Base-by-base conservation (phyloP, 2,888 invertebrate genomes). In the Callyntrura guangdongensis region DNA sequence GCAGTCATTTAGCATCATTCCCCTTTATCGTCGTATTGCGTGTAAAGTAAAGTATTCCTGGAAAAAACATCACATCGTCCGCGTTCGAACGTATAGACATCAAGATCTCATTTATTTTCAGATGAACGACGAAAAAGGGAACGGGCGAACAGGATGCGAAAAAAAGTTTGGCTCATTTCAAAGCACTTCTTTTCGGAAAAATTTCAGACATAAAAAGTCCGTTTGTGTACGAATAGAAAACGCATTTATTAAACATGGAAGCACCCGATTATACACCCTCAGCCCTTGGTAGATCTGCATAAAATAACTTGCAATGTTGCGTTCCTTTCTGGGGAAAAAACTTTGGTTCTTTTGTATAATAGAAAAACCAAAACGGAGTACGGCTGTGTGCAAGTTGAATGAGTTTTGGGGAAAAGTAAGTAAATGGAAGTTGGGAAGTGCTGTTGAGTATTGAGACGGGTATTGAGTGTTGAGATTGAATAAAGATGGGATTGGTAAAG, bases 1-100 rank as follows among this genome's bases (percentile, higher is more conserved):
- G 74, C 12, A 49, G 47, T 74, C 74, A 74, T 74, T 74, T 74
- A 74, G 49, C 49, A 49, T 74, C 74, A 74, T 74, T 74, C 11
- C 12, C 11, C 6, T 64, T 14, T 45, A n/a, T 5, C 49, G 20
- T 12, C 47, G 47, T 22, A 20, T 74, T 49, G 49, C 49, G 22
- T n/a, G 69, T 74, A 17, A 17, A 8, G 9, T 17, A 8, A 61
- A 8, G n/a, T 53, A 45, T 17, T 22, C 9, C 8, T 0, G 8
- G 45, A 20, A 36, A n/a, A 47, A 49, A 74, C 49, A 20, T 3
- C 74, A 74, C 74, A 49, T 47, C 49, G 22, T 20, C 47, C 20
- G 20, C 49, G 20, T 74, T 49, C 20, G 14, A 59, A 27, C 27
- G 17, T 69, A n/a, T n/a, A 69, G 9, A 74, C 22, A 49, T 27